These are phyloP conservation scores for Apolygus lucorum DNA, from an alignment of 1,140 invertebrate species.

Conservation along the genomic window DNA sequence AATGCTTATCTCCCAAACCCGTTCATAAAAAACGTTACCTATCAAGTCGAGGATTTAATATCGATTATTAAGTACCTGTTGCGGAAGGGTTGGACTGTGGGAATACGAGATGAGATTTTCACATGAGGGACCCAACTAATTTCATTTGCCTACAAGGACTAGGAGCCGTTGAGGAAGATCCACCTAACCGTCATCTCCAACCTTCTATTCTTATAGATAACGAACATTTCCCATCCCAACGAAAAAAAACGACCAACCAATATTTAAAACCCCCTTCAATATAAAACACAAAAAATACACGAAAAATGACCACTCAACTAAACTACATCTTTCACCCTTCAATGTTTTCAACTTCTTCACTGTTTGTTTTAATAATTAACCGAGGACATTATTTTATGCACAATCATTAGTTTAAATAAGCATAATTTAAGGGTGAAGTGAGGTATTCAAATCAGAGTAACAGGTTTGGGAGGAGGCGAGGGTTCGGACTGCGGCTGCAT, in stretches of 20 bases:
- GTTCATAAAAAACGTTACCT: slow-evolving; percentile 19
- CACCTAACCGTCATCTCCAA: background rate
- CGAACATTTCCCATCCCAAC: background rate
- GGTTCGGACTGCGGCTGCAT: too few species aligned
- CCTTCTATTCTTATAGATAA: slow-evolving; percentile 1
- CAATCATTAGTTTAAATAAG: background rate
- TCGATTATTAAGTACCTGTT: slow-evolving; percentile 22
- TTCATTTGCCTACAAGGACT: background rate
- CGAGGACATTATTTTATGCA: background rate
- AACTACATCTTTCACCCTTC: too few species aligned
- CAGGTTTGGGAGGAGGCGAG: too few species aligned
- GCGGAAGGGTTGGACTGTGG: slow-evolving; percentile 15
- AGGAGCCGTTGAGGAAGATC: background rate
- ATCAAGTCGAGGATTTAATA: slow-evolving; percentile 16
- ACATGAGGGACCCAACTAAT: background rate
- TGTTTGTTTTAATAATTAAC: background rate
- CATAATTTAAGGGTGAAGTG: too few species aligned
- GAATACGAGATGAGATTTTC: background rate
- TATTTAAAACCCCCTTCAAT: background rate
- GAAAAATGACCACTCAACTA: background rate
- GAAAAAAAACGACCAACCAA: background rate
- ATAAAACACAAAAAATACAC: background rate
- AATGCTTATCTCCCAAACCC: slow-evolving; percentile 9
- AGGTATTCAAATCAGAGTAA: too few species aligned
- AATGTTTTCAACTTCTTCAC: too few species aligned